These are phyloP conservation scores for Panzeria rudis DNA, from an alignment of 2,888 invertebrate species.

Conservation along the genomic window DNA sequence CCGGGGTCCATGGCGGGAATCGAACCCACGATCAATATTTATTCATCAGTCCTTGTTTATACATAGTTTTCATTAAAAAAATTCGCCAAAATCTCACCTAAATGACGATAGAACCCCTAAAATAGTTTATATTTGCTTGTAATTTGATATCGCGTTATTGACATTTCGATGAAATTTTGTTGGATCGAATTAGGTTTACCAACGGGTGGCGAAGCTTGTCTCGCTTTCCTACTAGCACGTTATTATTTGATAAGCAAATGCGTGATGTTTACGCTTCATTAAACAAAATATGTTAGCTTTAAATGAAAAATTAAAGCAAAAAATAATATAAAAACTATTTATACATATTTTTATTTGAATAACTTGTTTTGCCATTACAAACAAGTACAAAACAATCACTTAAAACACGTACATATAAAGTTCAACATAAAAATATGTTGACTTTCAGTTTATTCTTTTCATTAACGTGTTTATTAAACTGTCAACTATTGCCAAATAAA, in stretches of 20 bases:
- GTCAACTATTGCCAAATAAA: conserved; percentile 4
- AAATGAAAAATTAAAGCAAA: background rate
- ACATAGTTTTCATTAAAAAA: too few species aligned
- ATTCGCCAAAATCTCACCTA: too few species aligned
- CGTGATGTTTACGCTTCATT: background rate
- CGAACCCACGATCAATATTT: too few species aligned
- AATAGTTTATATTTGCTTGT: too few species aligned
- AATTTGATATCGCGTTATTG: too few species aligned
- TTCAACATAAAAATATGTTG: background rate
- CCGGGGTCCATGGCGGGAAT: too few species aligned
- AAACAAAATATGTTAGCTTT: conserved; percentile 1
- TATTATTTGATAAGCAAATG: background rate
- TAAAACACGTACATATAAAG: background rate
- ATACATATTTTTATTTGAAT: background rate
- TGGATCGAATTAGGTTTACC: too few species aligned
- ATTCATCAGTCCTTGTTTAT: too few species aligned
- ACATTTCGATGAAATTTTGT: too few species aligned
- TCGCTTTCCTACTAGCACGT: too few species aligned
- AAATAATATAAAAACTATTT: background rate
- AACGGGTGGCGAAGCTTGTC: too few species aligned
- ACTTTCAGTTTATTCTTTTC: background rate
- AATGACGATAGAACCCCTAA: too few species aligned
- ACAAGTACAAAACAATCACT: background rate
- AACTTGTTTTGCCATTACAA: background rate
- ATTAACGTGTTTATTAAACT: background rate